Conservation (phyloP, 2,888 invertebrate genomes). For the Orchesellides sinensis region DNA sequence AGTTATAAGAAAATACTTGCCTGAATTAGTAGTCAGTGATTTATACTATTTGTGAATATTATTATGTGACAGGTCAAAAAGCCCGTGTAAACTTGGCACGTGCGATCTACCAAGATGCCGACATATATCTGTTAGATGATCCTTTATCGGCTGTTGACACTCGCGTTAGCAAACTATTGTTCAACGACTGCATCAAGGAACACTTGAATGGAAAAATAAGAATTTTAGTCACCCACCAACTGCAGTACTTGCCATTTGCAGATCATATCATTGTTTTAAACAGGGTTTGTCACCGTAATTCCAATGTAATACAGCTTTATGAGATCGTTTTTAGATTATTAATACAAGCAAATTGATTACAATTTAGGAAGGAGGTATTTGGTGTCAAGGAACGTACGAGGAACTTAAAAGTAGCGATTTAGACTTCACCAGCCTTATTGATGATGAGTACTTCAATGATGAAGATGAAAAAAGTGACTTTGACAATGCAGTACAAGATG, state of each 20-base stretch:
- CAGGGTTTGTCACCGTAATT: constrained; percentile 8
- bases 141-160: constrained; percentile 79
- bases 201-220: constrained; percentile 77
- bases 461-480: background rate
- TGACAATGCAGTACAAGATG: too few relatives aligned
- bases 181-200: constrained; percentile 77
- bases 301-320: too few relatives aligned
- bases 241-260: constrained; percentile 81
- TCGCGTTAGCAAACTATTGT: constrained; percentile 78
- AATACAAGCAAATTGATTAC: background rate
- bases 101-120: constrained; percentile 78
- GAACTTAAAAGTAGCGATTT: constrained; percentile 30
- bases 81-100: constrained; percentile 87
- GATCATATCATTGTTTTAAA: constrained; percentile 48
- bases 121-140: constrained; percentile 79
- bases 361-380: constrained; percentile 39
- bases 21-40: constrained; percentile 29
- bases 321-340: too few relatives aligned
- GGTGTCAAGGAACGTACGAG: constrained; percentile 44
- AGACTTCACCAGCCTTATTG: constrained; percentile 52
- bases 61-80: constrained; percentile 83
- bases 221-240: constrained; percentile 85
- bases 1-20: background rate
- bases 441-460: constrained; percentile 10
- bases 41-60: background rate